A percentile compares a stretch with the other conserved stretches of the same genome.
Evolutionary conservation across 2,888 invertebrate genomes (phyloP).

Genomic region (Andrena praecox): DNA sequence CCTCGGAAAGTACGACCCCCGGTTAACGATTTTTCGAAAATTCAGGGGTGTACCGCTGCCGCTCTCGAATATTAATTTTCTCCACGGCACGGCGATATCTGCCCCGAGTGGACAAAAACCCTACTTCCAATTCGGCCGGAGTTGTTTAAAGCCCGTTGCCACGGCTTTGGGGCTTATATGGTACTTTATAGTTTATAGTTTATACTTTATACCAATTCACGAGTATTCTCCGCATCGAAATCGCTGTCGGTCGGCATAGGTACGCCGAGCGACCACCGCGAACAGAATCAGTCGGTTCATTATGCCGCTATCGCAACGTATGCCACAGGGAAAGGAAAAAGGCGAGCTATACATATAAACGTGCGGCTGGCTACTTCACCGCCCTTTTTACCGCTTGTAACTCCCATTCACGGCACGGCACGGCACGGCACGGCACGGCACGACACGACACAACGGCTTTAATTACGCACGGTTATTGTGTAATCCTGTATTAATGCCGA

Average conservation of each 20-base stretch:
- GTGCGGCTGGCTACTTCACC: slow-evolving; percentile 30
- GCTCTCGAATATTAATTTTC: slow-evolving; percentile 8
- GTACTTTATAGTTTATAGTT: too few relatives aligned
- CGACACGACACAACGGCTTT: slow-evolving; percentile 39
- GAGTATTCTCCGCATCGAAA: neutral
- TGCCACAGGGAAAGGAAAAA: slow-evolving; percentile 12
- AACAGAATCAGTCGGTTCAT: neutral
- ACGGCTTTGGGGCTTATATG: too few relatives aligned
- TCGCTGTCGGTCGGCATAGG: neutral
- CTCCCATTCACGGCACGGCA: slow-evolving; percentile 47
- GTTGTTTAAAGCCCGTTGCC: too few relatives aligned
- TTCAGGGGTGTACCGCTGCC: neutral
- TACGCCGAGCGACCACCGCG: neutral
- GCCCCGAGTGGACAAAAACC: neutral
- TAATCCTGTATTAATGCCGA: slow-evolving; percentile 40
- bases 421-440: slow-evolving; percentile 35
- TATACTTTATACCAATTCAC: too few relatives aligned
- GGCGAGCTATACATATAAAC: slow-evolving; percentile 13
- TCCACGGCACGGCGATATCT: neutral
- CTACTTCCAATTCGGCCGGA: neutral
- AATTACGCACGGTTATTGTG: slow-evolving; percentile 57
- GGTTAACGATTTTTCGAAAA: neutral
- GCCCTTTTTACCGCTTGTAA: slow-evolving; percentile 45
- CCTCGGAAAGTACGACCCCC: neutral
- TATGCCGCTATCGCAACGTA: slow-evolving; percentile 16